Conservation (phyloP, 2,113 vertebrate species). For the Numida meleagris region DNA sequence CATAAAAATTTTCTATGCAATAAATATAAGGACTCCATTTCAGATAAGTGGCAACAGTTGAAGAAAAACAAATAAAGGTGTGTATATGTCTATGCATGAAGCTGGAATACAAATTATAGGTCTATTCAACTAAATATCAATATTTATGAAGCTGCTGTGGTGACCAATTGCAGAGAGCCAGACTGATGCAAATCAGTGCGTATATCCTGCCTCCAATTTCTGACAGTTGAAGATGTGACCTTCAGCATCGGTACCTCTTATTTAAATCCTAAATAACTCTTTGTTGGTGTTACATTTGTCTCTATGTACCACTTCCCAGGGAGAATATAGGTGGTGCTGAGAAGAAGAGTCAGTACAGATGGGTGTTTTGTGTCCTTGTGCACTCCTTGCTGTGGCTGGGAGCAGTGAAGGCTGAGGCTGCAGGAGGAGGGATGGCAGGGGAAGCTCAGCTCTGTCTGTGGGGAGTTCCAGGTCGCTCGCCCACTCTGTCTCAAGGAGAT, state of each 20-base stretch:
- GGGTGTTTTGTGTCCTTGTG: background rate
- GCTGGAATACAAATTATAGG: background rate
- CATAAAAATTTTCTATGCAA: background rate
- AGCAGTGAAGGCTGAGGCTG: background rate
- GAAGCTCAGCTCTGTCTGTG: background rate
- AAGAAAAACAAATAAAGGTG: background rate
- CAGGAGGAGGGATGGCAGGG: background rate
- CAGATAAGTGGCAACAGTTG: background rate
- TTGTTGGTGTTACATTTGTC: background rate
- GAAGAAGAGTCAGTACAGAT: conserved; percentile 18
- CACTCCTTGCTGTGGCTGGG: background rate
- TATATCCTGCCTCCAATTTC: background rate
- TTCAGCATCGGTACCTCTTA: background rate
- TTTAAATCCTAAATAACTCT: background rate
- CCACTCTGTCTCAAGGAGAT: background rate
- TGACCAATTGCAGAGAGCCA: background rate
- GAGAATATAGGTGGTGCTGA: background rate
- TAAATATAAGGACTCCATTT: background rate
- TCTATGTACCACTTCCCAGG: background rate
- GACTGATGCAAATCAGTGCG: background rate
- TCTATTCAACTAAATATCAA: background rate
- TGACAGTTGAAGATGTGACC: background rate
- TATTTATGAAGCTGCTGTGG: background rate
- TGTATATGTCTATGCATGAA: background rate
- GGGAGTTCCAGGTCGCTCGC: background rate